A percentile compares a stretch with the other conserved stretches of the same genome.
phyloP scores from a whole-genome alignment of 2,888 invertebrate species.

The Minunthozetes semirufus region DNA sequence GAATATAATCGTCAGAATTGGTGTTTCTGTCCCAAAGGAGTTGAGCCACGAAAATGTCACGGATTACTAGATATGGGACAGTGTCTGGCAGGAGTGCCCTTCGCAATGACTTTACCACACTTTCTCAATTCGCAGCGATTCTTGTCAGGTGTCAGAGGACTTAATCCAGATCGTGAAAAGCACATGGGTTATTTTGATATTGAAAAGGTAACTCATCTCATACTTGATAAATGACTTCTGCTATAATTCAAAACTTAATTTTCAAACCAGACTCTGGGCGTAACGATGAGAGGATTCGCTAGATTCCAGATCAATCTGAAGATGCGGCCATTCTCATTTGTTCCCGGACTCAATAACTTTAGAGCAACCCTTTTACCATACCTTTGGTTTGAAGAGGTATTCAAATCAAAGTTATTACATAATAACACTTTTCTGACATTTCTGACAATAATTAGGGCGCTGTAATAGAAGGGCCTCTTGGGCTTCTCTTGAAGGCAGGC shows the following conservation, averaged over 20 bases:
- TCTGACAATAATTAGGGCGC: too few species aligned
- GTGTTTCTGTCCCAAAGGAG: slow-evolving; percentile 28
- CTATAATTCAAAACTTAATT: background rate
- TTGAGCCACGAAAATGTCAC: background rate
- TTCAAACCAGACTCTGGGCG: slow-evolving; percentile 19
- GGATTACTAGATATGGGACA: slow-evolving; percentile 18
- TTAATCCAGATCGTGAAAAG: slow-evolving; percentile 8
- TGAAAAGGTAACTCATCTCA: background rate
- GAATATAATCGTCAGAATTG: background rate
- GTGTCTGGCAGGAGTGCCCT: slow-evolving; percentile 28
- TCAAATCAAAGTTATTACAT: background rate
- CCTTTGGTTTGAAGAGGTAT: slow-evolving; percentile 35
- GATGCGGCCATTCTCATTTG: slow-evolving; percentile 19
- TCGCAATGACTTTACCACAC: slow-evolving; percentile 22
- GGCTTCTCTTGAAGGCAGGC: background rate
- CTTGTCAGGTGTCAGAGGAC: slow-evolving; percentile 8
- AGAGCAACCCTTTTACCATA: slow-evolving; percentile 27
- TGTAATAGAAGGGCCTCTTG: background rate
- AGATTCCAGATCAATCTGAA: slow-evolving; percentile 33
- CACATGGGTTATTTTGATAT: slow-evolving; percentile 24
- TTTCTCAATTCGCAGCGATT: slow-evolving; percentile 3
- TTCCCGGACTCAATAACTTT: slow-evolving; percentile 32
- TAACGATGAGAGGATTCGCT: background rate
- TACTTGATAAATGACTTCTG: background rate
- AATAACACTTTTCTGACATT: too few species aligned